Percentiles rank a stretch among this genome's conserved stretches.
Conservation (phyloP, 2,888 invertebrate genomes). For the Eilema caniola region DNA sequence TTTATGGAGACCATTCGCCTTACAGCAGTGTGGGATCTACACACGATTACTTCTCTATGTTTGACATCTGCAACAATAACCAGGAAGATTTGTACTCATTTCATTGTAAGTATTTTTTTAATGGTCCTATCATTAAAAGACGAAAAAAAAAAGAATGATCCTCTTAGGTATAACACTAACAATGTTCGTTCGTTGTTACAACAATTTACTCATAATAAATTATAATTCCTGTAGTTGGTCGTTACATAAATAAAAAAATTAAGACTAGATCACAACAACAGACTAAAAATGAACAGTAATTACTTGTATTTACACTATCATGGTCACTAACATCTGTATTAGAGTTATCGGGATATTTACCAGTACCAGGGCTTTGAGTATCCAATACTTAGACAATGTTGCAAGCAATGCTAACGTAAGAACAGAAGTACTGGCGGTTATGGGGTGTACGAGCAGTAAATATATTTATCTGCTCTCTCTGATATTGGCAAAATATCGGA, state of each 20-base stretch:
- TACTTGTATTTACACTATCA: too few species aligned
- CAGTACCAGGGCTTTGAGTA: too few species aligned
- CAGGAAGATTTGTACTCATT: slow-evolving; percentile 72
- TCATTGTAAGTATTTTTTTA: slow-evolving; percentile 64
- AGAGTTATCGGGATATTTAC: too few species aligned
- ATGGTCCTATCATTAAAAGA: not conserved
- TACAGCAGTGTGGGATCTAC: slow-evolving; percentile 81
- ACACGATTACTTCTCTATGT: slow-evolving; percentile 78
- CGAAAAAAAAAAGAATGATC: not conserved
- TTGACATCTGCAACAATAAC: slow-evolving; percentile 72
- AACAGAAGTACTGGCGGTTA: too few species aligned
- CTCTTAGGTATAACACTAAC: not conserved
- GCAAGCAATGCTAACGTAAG: too few species aligned
- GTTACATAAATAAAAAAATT: not conserved
- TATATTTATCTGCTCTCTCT: too few species aligned
- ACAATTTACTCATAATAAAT: not conserved
- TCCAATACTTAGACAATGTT: too few species aligned
- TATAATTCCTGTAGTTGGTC: not conserved
- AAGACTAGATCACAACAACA: not conserved
- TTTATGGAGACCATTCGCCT: slow-evolving; percentile 78
- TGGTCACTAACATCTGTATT: too few species aligned
- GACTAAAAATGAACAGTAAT: not conserved
- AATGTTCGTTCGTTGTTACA: not conserved
- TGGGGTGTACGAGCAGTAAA: too few species aligned
- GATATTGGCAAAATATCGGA: too few species aligned